Evolutionary conservation across 2,888 invertebrate genomes (phyloP), one percentile per base, ranked within the genome.

Genomic region (Drosophila phalerata): DNA sequence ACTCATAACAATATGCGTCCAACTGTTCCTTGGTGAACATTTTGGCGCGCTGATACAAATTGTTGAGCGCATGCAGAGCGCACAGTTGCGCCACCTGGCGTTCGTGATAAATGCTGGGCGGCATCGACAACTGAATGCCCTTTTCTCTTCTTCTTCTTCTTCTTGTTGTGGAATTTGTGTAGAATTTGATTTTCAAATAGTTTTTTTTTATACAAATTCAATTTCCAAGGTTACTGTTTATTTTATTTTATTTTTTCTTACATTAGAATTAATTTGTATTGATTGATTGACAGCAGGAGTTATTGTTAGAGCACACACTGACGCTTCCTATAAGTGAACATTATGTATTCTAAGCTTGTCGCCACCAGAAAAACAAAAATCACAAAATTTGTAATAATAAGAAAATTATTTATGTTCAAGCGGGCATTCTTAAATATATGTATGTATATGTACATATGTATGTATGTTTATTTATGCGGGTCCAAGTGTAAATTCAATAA

Each of bases 41-140:
- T 6, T 30, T 48, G 1, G 40, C 48, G 0, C 52, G 9, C 38
- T 81, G 72, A 22, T 67, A 67, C 5, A 85, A 61, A 60, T 81
- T 81, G 61, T 84, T 78, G 0, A 83, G 34, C 0, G 83, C 63
- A 15, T 83, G 81, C 34, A 80, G 42, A 0, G 51, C 67, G 55
- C 69, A 81, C 49, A 69, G 13, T 45, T 68, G 69, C 19, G 83
- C 66, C 43, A 63, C 32, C 67, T 85, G 70, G 13, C 65, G 71
- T 25, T 80, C 81, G 9, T 77, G 69, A 15, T 80, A 74, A 25
- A 73, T 65, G 17, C 19, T 30, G 9, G 42, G 34, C 25, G 55
- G 11, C 48, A 42, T 56, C 15, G 19, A 25, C 15, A 15, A 19
- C 22, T 15, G 5, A 51, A n/a, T 52, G 10, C 10, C 32, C 6